These are phyloP conservation scores for Pelecanus crispus DNA, from an alignment of 2,113 vertebrate species.

Conservation along the genomic window DNA sequence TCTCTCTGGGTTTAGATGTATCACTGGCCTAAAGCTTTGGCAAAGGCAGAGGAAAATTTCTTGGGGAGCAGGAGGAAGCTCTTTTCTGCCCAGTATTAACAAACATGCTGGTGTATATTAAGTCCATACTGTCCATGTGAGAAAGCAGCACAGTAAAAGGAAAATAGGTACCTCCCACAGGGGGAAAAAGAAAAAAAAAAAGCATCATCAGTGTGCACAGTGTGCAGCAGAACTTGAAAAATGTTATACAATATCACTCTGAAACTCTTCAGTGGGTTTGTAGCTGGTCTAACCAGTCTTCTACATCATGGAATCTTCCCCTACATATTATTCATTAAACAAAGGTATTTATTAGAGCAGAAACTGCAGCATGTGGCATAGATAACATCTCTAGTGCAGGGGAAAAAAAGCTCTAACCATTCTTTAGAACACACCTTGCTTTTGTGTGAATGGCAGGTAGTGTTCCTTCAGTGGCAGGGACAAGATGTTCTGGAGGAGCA, in stretches of 20 bases:
- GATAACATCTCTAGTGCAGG: not conserved
- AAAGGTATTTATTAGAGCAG: slow-evolving; percentile 8
- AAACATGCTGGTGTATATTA: not conserved
- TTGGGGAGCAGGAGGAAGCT: not conserved
- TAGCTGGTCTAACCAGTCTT: slow-evolving; percentile 14
- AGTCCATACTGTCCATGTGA: not conserved
- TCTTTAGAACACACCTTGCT: not conserved
- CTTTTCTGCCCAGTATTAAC: not conserved
- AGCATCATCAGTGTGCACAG: not conserved
- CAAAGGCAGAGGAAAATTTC: not conserved
- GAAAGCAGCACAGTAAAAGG: not conserved
- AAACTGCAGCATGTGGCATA: not conserved
- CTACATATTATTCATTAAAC: not conserved
- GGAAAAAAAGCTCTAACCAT: not conserved
- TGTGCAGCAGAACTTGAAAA: not conserved
- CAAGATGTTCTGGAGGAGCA: not conserved
- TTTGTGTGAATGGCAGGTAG: not conserved
- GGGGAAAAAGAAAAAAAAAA: not conserved
- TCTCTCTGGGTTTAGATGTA: not conserved
- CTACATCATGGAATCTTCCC: not conserved
- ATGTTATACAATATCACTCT: not conserved
- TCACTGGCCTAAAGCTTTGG: not conserved
- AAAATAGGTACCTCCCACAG: not conserved
- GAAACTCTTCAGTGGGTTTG: not conserved
- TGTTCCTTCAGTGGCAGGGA: not conserved